A percentile compares a stretch with the other conserved stretches of the same genome.
These are phyloP conservation scores for Bucco capensis DNA, from an alignment of 2,113 vertebrate species.

Conservation along the genomic window DNA sequence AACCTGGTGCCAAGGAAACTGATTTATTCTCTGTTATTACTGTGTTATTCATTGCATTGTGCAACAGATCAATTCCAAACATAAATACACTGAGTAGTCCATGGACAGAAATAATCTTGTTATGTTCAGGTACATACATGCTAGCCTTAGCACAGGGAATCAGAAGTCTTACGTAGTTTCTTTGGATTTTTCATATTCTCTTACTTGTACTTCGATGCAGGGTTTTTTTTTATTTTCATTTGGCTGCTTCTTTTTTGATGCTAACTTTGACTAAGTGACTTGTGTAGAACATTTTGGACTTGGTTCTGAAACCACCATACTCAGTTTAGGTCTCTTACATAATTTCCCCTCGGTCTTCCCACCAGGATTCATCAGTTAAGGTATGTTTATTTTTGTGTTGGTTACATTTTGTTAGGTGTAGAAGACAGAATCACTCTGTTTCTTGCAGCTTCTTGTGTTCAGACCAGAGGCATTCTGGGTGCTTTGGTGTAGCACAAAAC, in stretches of 20 bases:
- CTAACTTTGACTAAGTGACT: not conserved
- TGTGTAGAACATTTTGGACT: not conserved
- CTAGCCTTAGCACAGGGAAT: not conserved
- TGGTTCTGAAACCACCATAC: not conserved
- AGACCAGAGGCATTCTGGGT: not conserved
- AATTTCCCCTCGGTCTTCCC: not conserved
- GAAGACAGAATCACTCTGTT: not conserved
- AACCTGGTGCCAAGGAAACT: not conserved
- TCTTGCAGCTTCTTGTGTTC: not conserved
- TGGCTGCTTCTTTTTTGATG: not conserved
- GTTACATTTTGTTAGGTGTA: not conserved
- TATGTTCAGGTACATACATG: not conserved
- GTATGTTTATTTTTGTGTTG: not conserved
- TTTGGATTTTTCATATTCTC: not conserved
- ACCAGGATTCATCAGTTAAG: not conserved
- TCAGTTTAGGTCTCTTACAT: rapidly evolving
- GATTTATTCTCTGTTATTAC: slow-evolving; percentile 30
- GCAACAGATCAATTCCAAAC: not conserved
- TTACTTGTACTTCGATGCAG: not conserved
- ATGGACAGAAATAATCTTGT: not conserved
- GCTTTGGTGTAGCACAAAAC: not conserved
- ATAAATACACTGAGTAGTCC: slow-evolving; percentile 15
- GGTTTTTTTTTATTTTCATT: not conserved
- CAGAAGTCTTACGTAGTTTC: not conserved
- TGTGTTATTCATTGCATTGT: not conserved